Evolutionary conservation across 1,140 invertebrate genomes (phyloP), one percentile per base, ranked within the genome.

Genomic region (Panagrolaimus sp.): DNA sequence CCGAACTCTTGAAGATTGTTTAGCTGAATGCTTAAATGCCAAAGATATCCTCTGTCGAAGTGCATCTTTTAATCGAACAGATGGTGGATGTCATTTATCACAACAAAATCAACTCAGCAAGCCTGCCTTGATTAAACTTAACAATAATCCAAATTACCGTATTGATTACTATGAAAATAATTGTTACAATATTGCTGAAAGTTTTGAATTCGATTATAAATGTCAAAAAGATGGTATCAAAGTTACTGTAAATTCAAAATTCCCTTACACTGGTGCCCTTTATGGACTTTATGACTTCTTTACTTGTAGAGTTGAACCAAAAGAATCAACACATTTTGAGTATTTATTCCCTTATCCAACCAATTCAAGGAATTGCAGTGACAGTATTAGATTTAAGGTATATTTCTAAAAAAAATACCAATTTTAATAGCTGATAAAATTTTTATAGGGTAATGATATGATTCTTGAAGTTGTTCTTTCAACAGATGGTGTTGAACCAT

Each of bases 141-240:
- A 82, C 68, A 83, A 82, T 67, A 83, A 82, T 53, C 80, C 80
- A 2, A 82, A 82, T 51, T 82, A 67, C 70, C 72, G 80, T 42
- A 78, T 82, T 48, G 80, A 82, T 51, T 82, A 82, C 63, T 82
- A 83, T 63, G 80, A 82, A 68, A 83, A 83, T 67, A 83, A 82
- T 63, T 82, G 80, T 45, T 77, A 69, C 63, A 82, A 82, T 47
- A 72, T 76, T 63, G 83, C 74, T 47, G 80, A 82, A 47, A 82
- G 70, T 16, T 82, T 83, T 74, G 47, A 46, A 8, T 82, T 82
- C 69, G 67, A 71, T 16, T 73, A 79, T 57, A 72, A 69, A 53
- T 82, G 80, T 65, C 67, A 72, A 43, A 70, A 78, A 23, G 64
- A 76, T 51, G 80, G 80, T 64, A 76, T 82, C 46, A 57, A 69